Base-by-base conservation (phyloP, 2,113 vertebrate genomes). In the Gulo gulo region DNA sequence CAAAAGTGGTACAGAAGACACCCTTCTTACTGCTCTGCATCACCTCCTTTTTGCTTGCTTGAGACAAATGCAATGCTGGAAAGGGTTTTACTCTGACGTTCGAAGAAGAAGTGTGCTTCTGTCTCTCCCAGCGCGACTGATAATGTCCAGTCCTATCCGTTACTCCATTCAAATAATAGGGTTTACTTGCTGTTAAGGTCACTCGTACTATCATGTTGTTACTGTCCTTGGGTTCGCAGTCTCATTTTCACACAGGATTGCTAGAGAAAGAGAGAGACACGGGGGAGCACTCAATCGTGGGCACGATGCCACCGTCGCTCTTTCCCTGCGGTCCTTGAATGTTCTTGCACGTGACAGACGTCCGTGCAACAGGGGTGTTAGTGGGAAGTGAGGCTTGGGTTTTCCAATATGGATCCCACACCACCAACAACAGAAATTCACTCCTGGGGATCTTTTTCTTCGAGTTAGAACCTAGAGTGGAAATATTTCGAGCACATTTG, bases 161-260 rank as follows among this genome's bases (percentile, higher is more conserved):
- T 90, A 95, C 85, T 97, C 47, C 26, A 73, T 88, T 96, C 78
- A 95, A 79, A 97, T 89, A 88, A 88, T 18, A 97, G 52, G n/a
- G 65, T 96, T 96, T 95, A 45, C 93, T 95, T 83, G 88, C 85
- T 91, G 97, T 93, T 94, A 82, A 89, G 93, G 52, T 96, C 55
- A 91, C 80, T 90, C 65, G 55, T 69, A 47, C 52, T 94, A n/a
- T 96, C 55, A 65, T 88, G 57, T 79, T 94, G 88, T 84, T 93
- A 79, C 26, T 76, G 67, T 79, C 50, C 82, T 89, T 1, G 20
- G 57, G 21, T 74, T 45, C 67, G 45, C 39, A 42, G 50, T 74
- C 71, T 94, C 31, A 67, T 91, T 95, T 95, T 94, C 61, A 39
- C 78, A 63, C 45, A 91, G 45, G 45, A 80, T 2, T 85, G 50